A percentile compares a stretch with the other conserved stretches of the same genome.
Conservation (phyloP, 2,113 vertebrate genomes). For the Nipponia nippon region DNA sequence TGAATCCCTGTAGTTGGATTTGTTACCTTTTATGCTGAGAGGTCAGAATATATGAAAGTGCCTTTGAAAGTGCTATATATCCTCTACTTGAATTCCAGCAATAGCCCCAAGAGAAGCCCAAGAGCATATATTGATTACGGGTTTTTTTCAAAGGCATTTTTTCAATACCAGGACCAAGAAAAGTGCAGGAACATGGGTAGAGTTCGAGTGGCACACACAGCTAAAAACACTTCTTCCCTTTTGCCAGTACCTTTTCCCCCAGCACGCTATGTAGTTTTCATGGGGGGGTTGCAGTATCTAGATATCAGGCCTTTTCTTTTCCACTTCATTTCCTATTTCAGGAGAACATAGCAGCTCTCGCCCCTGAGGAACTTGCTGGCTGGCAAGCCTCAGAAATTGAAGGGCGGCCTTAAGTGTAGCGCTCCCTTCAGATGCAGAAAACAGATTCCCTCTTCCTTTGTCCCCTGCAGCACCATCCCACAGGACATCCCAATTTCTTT, state of each 20-base stretch:
- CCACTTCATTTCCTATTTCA: neutral
- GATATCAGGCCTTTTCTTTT: neutral
- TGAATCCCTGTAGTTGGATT: neutral
- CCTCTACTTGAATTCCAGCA: constrained; percentile 10
- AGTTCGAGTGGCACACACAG: neutral
- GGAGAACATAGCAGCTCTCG: neutral
- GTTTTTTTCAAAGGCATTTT: constrained; percentile 21
- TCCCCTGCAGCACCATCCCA: neutral
- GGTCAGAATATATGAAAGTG: constrained; percentile 28
- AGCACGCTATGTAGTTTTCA: neutral
- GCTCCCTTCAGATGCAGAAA: neutral
- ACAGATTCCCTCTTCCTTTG: neutral
- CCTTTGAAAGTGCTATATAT: constrained; percentile 34
- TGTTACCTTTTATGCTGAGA: constrained; percentile 40
- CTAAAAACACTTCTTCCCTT: neutral
- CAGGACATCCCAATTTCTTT: neutral
- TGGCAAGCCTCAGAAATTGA: neutral
- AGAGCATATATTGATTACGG: constrained; percentile 47
- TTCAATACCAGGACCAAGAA: neutral
- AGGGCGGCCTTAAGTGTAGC: neutral
- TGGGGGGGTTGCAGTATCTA: neutral
- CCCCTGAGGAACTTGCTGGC: neutral
- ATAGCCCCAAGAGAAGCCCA: constrained; percentile 26
- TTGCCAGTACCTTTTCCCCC: neutral
- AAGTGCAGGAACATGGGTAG: neutral